phyloP scores from a whole-genome alignment of 2,888 invertebrate species.

The Mantis religiosa region DNA sequence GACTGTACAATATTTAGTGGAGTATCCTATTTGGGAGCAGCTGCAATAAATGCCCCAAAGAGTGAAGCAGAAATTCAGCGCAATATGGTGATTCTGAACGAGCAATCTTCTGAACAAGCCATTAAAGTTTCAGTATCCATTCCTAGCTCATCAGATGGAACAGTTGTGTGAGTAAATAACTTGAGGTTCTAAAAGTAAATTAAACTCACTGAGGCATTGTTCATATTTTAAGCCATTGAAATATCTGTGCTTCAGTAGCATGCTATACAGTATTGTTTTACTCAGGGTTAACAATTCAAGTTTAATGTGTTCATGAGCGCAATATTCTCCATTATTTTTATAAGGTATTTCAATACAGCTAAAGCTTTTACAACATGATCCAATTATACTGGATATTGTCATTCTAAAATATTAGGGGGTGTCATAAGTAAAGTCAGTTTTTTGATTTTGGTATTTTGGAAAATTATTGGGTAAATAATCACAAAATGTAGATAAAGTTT shows the following conservation, averaged over 20 bases:
- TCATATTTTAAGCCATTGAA: constrained; percentile 10
- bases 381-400: too few relatives aligned
- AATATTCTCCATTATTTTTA: too few relatives aligned
- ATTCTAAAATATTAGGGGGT: too few relatives aligned
- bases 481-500: too few relatives aligned
- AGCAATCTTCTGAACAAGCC: constrained; percentile 64
- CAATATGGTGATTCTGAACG: constrained; percentile 87
- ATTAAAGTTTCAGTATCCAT: constrained; percentile 90
- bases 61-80: constrained; percentile 88
- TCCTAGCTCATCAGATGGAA: constrained; percentile 87
- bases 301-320: too few relatives aligned
- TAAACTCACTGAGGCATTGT: not conserved
- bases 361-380: too few relatives aligned
- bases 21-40: constrained; percentile 88
- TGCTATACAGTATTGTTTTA: too few relatives aligned
- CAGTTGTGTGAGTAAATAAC: constrained; percentile 75
- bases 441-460: too few relatives aligned
- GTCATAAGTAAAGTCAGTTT: too few relatives aligned
- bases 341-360: too few relatives aligned
- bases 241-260: not conserved
- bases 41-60: constrained; percentile 86
- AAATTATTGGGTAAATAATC: too few relatives aligned
- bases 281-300: too few relatives aligned
- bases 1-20: constrained; percentile 89
- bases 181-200: not conserved